These are phyloP conservation scores for Dascyllus trimaculatus DNA, from an alignment of 2,113 vertebrate species.

Conservation along the genomic window DNA sequence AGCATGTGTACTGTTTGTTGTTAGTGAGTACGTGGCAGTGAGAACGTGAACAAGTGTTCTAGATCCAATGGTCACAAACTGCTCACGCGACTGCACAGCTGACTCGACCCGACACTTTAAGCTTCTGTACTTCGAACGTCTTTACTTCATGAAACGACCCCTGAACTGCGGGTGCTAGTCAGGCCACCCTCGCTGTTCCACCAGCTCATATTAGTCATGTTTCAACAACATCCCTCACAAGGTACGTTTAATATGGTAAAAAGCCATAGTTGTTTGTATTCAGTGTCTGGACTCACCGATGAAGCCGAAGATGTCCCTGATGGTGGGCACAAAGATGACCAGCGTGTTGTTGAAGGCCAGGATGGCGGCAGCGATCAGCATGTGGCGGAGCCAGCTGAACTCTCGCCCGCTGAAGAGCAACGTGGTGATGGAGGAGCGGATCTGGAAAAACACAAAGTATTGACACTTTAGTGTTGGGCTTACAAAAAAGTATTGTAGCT, in stretches of 20 bases:
- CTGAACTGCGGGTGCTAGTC: conserved; percentile 41
- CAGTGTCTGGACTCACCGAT: conserved; percentile 90
- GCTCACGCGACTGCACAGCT: conserved; percentile 45
- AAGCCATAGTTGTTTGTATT: conserved; percentile 53
- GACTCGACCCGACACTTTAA: conserved; percentile 36
- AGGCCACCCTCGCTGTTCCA: background rate
- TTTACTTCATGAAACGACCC: conserved; percentile 25
- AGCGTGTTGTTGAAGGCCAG: conserved; percentile 91
- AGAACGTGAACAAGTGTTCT: background rate
- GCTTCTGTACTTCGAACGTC: conserved; percentile 27
- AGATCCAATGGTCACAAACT: conserved; percentile 11
- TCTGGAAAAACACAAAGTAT: conserved; percentile 80
- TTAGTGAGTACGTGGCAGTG: too few relatives aligned
- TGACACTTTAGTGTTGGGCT: background rate
- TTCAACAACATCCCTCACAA: background rate
- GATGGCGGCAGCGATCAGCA: conserved; percentile 89
- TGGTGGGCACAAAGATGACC: conserved; percentile 97
- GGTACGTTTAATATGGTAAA: background rate
- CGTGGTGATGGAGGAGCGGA: conserved; percentile 92
- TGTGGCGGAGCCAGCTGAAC: conserved; percentile 95
- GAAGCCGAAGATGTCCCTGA: conserved; percentile 99
- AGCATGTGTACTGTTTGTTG: background rate
- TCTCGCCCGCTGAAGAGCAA: conserved; percentile 91
- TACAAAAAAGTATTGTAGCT: background rate
- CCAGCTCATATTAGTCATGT: background rate